Evolutionary conservation across 2,797 vertebrate genomes (phyloP).

Genomic region (Ctenochaetus hawaiiensis): DNA sequence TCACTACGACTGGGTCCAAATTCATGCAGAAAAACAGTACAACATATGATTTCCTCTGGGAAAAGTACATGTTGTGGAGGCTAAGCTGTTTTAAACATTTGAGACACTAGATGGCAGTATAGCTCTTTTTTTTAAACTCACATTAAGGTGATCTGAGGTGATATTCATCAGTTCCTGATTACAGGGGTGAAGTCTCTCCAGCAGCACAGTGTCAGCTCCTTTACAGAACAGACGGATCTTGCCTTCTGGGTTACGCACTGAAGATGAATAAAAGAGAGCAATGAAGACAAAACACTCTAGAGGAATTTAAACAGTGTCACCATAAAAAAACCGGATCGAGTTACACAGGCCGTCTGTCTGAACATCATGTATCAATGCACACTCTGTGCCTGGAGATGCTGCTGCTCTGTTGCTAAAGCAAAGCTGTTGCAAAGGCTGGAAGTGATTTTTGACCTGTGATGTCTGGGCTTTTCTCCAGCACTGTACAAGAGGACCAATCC

Average conservation of each 20-base stretch:
- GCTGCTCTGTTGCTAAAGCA: constrained; percentile 13
- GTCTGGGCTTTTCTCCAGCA: constrained; percentile 37
- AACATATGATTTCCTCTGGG: no score
- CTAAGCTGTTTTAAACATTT: no score
- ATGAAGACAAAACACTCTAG: neutral
- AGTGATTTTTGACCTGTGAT: constrained; percentile 43
- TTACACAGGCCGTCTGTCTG: neutral
- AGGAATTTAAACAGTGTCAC: neutral
- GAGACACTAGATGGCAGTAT: constrained; percentile 70
- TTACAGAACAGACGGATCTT: constrained; percentile 95
- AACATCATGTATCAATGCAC: neutral
- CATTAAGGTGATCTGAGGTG: constrained; percentile 94
- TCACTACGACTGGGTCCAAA: neutral
- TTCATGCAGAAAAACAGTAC: no score
- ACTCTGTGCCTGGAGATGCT: neutral
- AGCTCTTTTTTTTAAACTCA: constrained; percentile 70
- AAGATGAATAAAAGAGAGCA: constrained; percentile 5
- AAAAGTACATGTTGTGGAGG: no score
- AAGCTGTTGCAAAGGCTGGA: constrained; percentile 3
- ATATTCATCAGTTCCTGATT: constrained; percentile 88
- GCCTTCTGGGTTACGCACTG: constrained; percentile 92
- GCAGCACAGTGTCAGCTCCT: constrained; percentile 93
- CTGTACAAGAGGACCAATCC: constrained; percentile 4
- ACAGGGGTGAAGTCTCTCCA: constrained; percentile 89
- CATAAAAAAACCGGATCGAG: constrained; percentile 5